These are phyloP conservation scores for Cataglyphis rosenhaueri DNA, from an alignment of 2,888 invertebrate genomes.

Conservation along the genomic window DNA sequence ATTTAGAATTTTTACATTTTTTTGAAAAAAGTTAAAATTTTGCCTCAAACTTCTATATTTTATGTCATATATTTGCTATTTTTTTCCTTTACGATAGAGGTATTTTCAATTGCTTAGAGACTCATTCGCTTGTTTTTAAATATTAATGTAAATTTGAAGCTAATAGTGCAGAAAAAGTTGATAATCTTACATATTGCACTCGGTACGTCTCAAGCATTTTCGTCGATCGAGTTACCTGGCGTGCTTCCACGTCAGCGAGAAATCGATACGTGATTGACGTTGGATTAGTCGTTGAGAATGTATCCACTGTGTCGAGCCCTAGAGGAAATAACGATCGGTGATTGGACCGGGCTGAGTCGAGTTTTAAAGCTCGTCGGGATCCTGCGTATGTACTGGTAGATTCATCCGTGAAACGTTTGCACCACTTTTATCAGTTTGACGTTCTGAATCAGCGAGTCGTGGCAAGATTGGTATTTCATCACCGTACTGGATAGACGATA, in stretches of 20 bases:
- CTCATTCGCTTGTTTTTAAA: not conserved
- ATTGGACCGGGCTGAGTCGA: conserved; percentile 45
- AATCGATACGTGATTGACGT: conserved; percentile 67
- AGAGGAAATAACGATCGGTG: conserved; percentile 50
- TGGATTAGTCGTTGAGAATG: conserved; percentile 65
- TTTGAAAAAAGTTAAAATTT: not conserved
- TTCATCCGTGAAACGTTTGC: conserved; percentile 50
- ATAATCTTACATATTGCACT: conserved; percentile 52
- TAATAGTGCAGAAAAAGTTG: conserved; percentile 48
- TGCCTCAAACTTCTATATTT: not conserved
- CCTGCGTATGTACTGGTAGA: conserved; percentile 32
- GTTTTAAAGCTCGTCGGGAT: conserved; percentile 53
- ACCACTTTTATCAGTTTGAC: conserved; percentile 36
- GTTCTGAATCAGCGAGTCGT: conserved; percentile 41
- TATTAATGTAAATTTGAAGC: not conserved
- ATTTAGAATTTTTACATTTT: not conserved
- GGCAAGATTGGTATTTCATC: conserved; percentile 46
- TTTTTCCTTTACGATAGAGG: not conserved
- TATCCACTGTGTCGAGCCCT: conserved; percentile 50
- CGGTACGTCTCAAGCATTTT: conserved; percentile 54
- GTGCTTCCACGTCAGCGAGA: conserved; percentile 55
- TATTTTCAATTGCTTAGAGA: not conserved
- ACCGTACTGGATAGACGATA: not conserved
- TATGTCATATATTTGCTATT: not conserved
- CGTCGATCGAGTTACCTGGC: conserved; percentile 56